Base-by-base conservation (phyloP, 2,888 invertebrate species). In the Orthosia cruda region DNA sequence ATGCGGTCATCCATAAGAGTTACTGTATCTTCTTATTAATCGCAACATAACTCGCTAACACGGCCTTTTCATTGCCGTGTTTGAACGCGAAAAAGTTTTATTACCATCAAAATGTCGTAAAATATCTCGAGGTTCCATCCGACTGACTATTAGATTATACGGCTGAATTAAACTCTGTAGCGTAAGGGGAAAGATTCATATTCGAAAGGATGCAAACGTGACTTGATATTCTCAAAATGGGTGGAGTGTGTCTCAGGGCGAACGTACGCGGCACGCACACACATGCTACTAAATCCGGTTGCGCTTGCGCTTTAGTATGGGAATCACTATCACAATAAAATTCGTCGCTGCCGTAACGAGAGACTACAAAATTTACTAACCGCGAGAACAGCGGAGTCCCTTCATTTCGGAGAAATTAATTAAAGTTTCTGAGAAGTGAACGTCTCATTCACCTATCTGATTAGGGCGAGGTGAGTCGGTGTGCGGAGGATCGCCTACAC, bases 391-490 rank as follows among this genome's bases (percentile, higher is more conserved):
- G 83, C 85, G 87, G 87, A 89, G 89, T 89, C 88, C 89, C 91
- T 90, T 88, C 84, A 88, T 91, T 95, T 95, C 95, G 92, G 91
- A 92, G 96, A 96, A 95, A 94, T 93, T 94, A 94, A 94, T 93
- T 93, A 92, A 92, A 91, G 86, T 93, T 96, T 94, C 94, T 87
- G 85, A 93, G 95, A 96, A 95, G 86, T 79, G 88, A 88, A 89
- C 88, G 91, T 89, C 90, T 92, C 92, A 92, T 92, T 92, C 91
- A 92, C 89, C 93, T 93, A 94, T 94, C 93, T 92, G 92, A 92
- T 93, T 88, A 91, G 91, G 88, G 89, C 82, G 87, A 83, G 81
- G 79, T 85, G 84, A 75, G 80, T 80, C 85, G 77, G 73, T 76
- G 78, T 63, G 74, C 74, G 71, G 75, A 65, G 71, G 84, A 77